These are phyloP conservation scores for Plebejus anna DNA, from an alignment of 2,888 invertebrate genomes.

Conservation along the genomic window DNA sequence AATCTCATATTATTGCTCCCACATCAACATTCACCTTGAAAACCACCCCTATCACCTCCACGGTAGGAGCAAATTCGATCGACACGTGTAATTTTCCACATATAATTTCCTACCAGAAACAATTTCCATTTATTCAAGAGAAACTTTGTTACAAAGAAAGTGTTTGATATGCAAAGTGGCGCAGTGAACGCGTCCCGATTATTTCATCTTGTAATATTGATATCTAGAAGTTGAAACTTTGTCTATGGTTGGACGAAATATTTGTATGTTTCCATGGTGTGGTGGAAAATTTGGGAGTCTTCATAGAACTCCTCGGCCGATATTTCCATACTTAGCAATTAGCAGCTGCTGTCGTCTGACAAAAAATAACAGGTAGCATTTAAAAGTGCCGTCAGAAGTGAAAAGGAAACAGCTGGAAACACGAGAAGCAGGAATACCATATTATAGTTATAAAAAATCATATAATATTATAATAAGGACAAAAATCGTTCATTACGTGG, in stretches of 20 bases:
- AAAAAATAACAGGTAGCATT: too few relatives aligned
- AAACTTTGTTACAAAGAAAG: slow-evolving; percentile 30
- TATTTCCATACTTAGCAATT: too few relatives aligned
- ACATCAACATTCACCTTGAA: not conserved
- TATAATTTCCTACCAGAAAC: slow-evolving; percentile 29
- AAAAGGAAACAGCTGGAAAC: too few relatives aligned
- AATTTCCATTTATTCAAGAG: slow-evolving; percentile 31
- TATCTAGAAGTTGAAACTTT: slow-evolving; percentile 17
- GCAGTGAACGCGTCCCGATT: slow-evolving; percentile 27
- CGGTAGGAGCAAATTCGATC: not conserved
- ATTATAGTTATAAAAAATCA: too few relatives aligned
- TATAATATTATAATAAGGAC: too few relatives aligned
- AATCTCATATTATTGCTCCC: slow-evolving; percentile 8
- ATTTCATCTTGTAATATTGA: slow-evolving; percentile 29
- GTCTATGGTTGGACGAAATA: not conserved
- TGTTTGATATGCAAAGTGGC: slow-evolving; percentile 32
- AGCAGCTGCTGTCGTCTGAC: too few relatives aligned
- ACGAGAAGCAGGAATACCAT: too few relatives aligned
- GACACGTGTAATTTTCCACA: slow-evolving; percentile 12
- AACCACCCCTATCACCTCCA: not conserved
- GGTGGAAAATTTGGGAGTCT: not conserved
- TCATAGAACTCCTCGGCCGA: too few relatives aligned
- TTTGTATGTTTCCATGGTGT: not conserved
- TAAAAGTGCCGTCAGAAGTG: too few relatives aligned
- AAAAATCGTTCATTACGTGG: too few relatives aligned